Evolutionary conservation across 2,113 vertebrate species (phyloP), one percentile per base, ranked within the genome.

Genomic region (Ahaetulla prasina): DNA sequence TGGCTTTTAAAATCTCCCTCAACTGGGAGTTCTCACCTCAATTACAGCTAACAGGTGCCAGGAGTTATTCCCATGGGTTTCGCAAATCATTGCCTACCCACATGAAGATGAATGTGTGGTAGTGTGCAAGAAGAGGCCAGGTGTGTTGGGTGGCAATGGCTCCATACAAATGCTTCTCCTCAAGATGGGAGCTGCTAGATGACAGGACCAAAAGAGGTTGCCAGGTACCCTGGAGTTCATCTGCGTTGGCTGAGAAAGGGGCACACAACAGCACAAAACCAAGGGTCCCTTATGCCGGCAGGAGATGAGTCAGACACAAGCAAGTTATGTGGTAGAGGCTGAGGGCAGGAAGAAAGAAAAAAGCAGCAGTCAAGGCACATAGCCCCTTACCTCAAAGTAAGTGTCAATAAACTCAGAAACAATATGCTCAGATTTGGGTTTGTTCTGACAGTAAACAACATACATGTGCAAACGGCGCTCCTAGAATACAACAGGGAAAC

Each of bases 401-500:
- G 97, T 98, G 95, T 99, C 99, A 27, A 99, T 99, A 94, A 98
- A 99, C 94, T 99, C 99, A 0, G 99, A 99, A 88, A 99, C 98
- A 16, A 99, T 98, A 53, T 99, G 98, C 95, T 99, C 99, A 0
- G 98, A 99, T 97, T 98, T 99, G 90, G 98, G 98, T 93, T 99
- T 99, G 97, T 99, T 99, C 97, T 99, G 99, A 97, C 99, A 99
- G 97, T 99, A 99, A 30, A 99, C 98, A 39, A 99, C 99, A 11
- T 99, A 99, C 98, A 99, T 99, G 90, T 99, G 98, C 93, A 99
- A 98, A 87, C 99, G 98, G 55, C 99, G 97, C 96, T 99, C 99
- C 99, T 99, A 97, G 43, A 92, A 92, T n/a, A 89, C 45, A 89
- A 85, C 12, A 89, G 12, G 92, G 30, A 89, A 22, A 89, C 53